Percentiles rank a stretch among this genome's conserved stretches.
Conservation (phyloP, 2,888 invertebrate species). For the Choreutis nemorana region DNA sequence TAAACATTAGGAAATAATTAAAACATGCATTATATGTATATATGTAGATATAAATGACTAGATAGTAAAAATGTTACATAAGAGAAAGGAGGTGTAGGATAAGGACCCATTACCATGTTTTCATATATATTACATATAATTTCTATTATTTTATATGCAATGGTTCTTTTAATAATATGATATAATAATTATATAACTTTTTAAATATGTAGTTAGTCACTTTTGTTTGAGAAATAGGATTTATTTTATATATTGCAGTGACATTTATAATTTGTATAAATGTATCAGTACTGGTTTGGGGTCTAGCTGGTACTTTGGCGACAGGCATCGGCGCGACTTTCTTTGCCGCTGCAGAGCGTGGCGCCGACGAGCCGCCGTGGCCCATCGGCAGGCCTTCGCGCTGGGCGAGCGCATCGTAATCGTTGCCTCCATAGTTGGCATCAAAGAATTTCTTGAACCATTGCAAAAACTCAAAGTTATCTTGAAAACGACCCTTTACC, state of each 20-base stretch:
- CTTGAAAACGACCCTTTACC: conserved; percentile 98
- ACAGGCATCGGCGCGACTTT: conserved; percentile 57
- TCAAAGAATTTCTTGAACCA: conserved; percentile 99
- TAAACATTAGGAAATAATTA: too few species aligned
- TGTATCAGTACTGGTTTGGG: conserved; percentile 68
- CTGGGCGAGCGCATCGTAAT: conserved; percentile 90
- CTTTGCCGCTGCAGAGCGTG: conserved; percentile 50
- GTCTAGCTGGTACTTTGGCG: conserved; percentile 69
- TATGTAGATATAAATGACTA: not conserved
- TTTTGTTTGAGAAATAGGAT: too few species aligned
- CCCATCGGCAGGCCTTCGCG: conserved; percentile 89
- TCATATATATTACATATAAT: conserved; percentile 1
- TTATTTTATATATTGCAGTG: too few species aligned
- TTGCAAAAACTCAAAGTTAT: conserved; percentile 99
- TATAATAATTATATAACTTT: not conserved
- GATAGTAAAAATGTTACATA: conserved; percentile 5
- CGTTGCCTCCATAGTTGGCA: conserved; percentile 95
- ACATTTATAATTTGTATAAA: too few species aligned
- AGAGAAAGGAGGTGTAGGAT: conserved; percentile 4
- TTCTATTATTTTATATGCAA: conserved; percentile 4
- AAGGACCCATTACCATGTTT: not conserved
- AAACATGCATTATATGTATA: not conserved
- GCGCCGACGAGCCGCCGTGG: conserved; percentile 71
- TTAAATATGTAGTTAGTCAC: conserved; percentile 5
- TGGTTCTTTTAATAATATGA: conserved; percentile 6